These are phyloP conservation scores for Norana najaformis DNA, from an alignment of 2,888 invertebrate genomes.

Conservation along the genomic window DNA sequence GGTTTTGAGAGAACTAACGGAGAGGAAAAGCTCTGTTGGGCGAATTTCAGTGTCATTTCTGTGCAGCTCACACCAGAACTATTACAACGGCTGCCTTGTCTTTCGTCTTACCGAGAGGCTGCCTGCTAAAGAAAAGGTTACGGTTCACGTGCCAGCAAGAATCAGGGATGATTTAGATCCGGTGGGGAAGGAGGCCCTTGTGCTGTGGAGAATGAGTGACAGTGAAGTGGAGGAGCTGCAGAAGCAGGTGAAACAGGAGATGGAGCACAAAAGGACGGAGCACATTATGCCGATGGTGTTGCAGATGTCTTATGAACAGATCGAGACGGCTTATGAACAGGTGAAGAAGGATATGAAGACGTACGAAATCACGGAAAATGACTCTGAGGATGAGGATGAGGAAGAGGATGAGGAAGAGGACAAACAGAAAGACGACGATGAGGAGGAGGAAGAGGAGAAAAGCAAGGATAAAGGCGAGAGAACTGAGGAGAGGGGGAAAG, in stretches of 20 bases:
- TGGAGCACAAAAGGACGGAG: constrained; percentile 45
- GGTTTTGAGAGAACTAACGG: background rate
- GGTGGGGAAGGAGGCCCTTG: constrained; percentile 25
- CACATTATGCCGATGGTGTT: constrained; percentile 40
- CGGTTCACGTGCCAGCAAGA: constrained; percentile 8
- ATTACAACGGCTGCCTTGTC: background rate
- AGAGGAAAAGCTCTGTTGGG: background rate
- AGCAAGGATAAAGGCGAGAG: background rate
- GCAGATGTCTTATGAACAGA: constrained; percentile 35
- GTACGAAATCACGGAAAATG: constrained; percentile 25
- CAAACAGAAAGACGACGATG: background rate
- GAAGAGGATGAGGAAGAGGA: constrained; percentile 17
- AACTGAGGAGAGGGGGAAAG: background rate
- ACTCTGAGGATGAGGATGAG: constrained; percentile 21
- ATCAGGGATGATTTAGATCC: constrained; percentile 16
- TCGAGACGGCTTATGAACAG: constrained; percentile 35
- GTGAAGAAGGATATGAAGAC: constrained; percentile 26
- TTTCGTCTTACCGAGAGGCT: constrained; percentile 24
- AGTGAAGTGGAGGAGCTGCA: constrained; percentile 42
- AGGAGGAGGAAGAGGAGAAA: background rate
- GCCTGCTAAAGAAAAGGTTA: constrained; percentile 19
- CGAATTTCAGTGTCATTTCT: background rate
- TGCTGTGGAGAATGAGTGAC: constrained; percentile 25
- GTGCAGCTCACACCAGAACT: constrained; percentile 14
- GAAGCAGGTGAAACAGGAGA: constrained; percentile 47